Evolutionary conservation across 2,888 invertebrate species (phyloP).

Genomic region (Drosophila gaucha): DNA sequence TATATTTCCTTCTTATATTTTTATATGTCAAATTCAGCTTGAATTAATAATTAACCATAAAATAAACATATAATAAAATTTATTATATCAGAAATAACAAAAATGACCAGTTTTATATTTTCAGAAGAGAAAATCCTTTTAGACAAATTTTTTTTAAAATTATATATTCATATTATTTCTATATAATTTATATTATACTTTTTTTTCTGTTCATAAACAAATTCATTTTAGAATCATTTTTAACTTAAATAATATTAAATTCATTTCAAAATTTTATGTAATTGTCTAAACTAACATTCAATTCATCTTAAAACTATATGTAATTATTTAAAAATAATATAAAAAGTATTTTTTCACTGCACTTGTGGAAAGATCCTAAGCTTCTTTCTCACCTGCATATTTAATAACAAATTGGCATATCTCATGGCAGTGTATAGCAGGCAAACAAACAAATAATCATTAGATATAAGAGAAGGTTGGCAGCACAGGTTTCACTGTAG

Average conservation of each 20-base stretch:
- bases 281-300: background rate
- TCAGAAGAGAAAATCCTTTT: too few species aligned
- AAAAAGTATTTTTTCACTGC: background rate
- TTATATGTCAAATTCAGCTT: too few species aligned
- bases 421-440: conserved; percentile 14
- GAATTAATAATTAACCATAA: too few species aligned
- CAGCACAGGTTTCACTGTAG: conserved; percentile 34
- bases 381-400: background rate
- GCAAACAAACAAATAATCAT: conserved; percentile 70
- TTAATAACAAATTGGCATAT: too few species aligned
- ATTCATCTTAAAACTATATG: background rate
- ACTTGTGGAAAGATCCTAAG: background rate
- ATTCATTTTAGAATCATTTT: background rate
- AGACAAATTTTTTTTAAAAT: too few species aligned
- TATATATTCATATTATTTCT: background rate
- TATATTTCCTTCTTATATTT: too few species aligned
- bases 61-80: too few species aligned
- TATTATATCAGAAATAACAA: too few species aligned
- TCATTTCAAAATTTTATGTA: background rate
- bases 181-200: too few species aligned
- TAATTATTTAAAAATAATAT: background rate
- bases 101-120: too few species aligned
- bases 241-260: background rate
- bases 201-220: too few species aligned
- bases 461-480: conserved; percentile 48